Percentiles rank a stretch among this genome's conserved stretches.
These are phyloP conservation scores for Eucera pruinosa DNA, from an alignment of 2,888 invertebrate species.

Conservation along the genomic window DNA sequence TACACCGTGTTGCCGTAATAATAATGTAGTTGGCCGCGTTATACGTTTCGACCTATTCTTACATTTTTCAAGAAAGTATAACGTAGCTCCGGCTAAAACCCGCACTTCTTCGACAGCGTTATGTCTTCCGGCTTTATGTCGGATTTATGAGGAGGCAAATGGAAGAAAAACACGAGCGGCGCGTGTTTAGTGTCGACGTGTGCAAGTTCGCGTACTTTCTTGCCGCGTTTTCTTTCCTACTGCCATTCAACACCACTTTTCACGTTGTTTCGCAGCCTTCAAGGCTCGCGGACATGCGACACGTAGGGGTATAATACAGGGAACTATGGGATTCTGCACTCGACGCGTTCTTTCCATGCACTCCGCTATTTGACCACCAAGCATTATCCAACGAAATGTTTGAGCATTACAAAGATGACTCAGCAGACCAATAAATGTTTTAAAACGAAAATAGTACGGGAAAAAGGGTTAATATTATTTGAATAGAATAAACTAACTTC, in stretches of 20 bases:
- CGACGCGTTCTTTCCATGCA: constrained; percentile 47
- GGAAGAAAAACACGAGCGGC: constrained; percentile 80
- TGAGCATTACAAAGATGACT: neutral
- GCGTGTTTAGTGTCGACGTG: constrained; percentile 82
- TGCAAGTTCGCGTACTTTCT: constrained; percentile 58
- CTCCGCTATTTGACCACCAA: constrained; percentile 60
- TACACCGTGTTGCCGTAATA: too few species aligned
- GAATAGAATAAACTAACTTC: too few species aligned
- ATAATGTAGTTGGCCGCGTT: neutral
- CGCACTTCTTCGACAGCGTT: constrained; percentile 40
- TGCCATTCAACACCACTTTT: constrained; percentile 58
- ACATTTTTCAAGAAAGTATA: constrained; percentile 25
- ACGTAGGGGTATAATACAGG: constrained; percentile 75
- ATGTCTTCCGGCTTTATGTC: constrained; percentile 74
- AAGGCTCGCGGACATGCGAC: constrained; percentile 70
- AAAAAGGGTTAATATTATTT: too few species aligned
- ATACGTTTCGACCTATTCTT: constrained; percentile 6
- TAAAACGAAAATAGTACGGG: too few species aligned
- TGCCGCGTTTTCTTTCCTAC: constrained; percentile 22
- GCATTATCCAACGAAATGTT: constrained; percentile 52
- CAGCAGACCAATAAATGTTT: too few species aligned
- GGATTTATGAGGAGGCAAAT: constrained; percentile 83
- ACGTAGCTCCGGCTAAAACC: constrained; percentile 12
- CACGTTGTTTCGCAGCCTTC: constrained; percentile 59
- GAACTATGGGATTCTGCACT: constrained; percentile 63